Evolutionary conservation across 2,797 vertebrate species (phyloP), one percentile per base, ranked within the genome.

Genomic region (Cynodonichthys magdalenae): DNA sequence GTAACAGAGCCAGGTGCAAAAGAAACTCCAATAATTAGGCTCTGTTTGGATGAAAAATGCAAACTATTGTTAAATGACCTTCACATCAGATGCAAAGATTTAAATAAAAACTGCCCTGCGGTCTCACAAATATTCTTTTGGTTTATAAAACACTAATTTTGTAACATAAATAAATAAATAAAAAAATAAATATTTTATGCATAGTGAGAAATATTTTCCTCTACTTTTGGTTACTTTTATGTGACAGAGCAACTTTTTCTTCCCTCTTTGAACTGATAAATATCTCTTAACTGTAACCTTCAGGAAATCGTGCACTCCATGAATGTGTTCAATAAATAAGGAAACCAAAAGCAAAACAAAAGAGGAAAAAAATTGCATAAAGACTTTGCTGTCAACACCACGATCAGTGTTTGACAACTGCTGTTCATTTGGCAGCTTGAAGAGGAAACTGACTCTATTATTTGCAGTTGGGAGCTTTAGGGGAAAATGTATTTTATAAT

Each of bases 351-450:
- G 17, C 61, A 45, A 70, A 31, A 55, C n/a, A 52, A 69, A 70
- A 34, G 11, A 39, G 1, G 2, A 1, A 57, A 27, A 48, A 68
- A 71, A 71, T 59, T 50, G 57, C 39, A 72, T 53, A 53, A 59
- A 63, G 73, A 60, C 65, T 45, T 31, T 46, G 52, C 60, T 76
- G 75, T 77, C 77, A 61, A 49, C 54, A 45, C 66, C 34, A 12
- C 58, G 73, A 83, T 81, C 66, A 78, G 46, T 74, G 56, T 66
- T 56, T 71, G 67, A 85, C 53, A 71, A 72, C 67, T 53, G 48
- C 61, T 70, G 63, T 60, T 68, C 52, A 15, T 71, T 63, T 67
- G 65, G 81, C 44, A 78, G 76, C 53, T 28, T 1, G 12, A 34
- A 67, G 44, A 51, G 45, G 19, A 69, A 47, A 17, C 58, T 1